Evolutionary conservation across 2,113 vertebrate species (phyloP), one percentile per base, ranked within the genome.

Genomic region (Oxyura jamaicensis): DNA sequence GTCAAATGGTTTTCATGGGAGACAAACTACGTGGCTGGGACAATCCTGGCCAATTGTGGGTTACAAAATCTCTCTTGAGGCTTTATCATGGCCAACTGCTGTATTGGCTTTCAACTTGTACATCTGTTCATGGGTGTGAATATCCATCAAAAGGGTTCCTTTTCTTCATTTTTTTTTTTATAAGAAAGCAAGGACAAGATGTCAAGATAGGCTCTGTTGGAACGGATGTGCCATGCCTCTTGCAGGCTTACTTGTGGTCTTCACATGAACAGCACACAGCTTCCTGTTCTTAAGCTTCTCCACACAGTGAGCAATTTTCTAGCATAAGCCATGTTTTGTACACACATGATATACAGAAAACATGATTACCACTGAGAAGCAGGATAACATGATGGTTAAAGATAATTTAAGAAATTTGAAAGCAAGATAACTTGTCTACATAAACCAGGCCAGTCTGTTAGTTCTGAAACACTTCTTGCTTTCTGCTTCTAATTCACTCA

Each of bases 91-190:
- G 79, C 79, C 68, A 88, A 10, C 26, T 94, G 28, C 68, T 88
- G 7, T 53, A 50, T 18, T 88, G 74, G 56, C 52, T 84, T 94
- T 85, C 82, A 15, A n/a, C 68, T 87, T 90, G 22, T 74, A 46
- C 84, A 94, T 91, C 87, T 97, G 91, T 80, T 95, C 83, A 68
- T 90, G 94, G 91, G 87, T 96, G 95, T 95, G 90, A 82, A 39
- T 23, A 77, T 68, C 46, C 46, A 59, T 83, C 15, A n/a, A 46
- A 55, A 74, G 28, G 13, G 22, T 66, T 55, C 33, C 4, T 93
- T 93, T 76, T 76, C 58, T 69, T 65, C 35, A 72, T 74, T 33
- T 3, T 6, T 39, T 39, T 35, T 83, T 82, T 87, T 59, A 10
- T 39, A 58, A 58, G 80, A 63, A 74, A 9, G 10, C 44, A 22